Conservation (phyloP, 2,888 invertebrate genomes). For the Tinea pellionella region DNA sequence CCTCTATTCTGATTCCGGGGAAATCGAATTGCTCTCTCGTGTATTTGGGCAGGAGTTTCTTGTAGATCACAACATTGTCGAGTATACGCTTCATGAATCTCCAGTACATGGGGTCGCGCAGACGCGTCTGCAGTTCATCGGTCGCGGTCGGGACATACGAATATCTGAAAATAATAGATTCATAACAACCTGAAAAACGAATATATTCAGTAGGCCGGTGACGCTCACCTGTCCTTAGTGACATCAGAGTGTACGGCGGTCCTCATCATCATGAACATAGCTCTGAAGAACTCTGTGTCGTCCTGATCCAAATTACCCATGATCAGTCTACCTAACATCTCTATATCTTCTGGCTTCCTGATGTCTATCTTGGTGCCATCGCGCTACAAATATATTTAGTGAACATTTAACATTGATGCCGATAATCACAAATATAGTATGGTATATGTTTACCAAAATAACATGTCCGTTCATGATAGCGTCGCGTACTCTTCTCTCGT, state of each 20-base stretch:
- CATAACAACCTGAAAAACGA: no score
- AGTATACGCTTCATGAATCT: conserved; percentile 73
- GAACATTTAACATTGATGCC: not conserved
- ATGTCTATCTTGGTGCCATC: conserved; percentile 72
- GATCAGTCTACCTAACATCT: conserved; percentile 74
- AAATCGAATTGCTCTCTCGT: conserved; percentile 69
- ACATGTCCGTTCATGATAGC: conserved; percentile 49
- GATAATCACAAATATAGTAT: not conserved
- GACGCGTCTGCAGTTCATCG: conserved; percentile 72
- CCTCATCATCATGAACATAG: conserved; percentile 44
- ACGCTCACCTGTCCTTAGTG: not conserved
- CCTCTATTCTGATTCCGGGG: conserved; percentile 73
- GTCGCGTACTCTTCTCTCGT: conserved; percentile 65
- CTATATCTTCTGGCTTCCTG: conserved; percentile 74
- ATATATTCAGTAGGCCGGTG: no score
- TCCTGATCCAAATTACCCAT: conserved; percentile 73
- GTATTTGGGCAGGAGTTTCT: conserved; percentile 69
- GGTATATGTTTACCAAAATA: conserved; percentile 36
- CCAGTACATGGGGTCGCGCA: conserved; percentile 81
- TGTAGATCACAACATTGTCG: conserved; percentile 69
- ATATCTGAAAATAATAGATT: conserved; percentile 34
- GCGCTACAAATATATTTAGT: conserved; percentile 34
- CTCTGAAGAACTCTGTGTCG: conserved; percentile 63
- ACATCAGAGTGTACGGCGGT: conserved; percentile 50
- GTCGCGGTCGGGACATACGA: conserved; percentile 70